Evolutionary conservation across 1,140 invertebrate genomes (phyloP), one percentile per base, ranked within the genome.

Genomic region (Pentalonia nigronervosa): DNA sequence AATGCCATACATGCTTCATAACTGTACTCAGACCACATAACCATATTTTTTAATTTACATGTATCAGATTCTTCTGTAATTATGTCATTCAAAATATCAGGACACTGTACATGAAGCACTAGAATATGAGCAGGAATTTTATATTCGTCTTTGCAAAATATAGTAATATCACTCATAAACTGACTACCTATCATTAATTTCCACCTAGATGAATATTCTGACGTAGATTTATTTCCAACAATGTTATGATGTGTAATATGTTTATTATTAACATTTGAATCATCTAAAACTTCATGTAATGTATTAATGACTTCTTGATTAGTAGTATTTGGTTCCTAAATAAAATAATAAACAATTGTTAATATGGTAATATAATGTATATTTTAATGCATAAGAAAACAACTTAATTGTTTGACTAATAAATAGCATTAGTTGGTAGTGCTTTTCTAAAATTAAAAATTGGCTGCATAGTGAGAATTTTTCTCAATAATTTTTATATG

Each of bases 111-210:
- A 87, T 87, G 56, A 48, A 94, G 53, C 0, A 94, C 94, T 47
- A 94, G 30, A 88, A 91, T 94, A 56, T 94, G 94, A 67, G 93
- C 93, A 91, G 90, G 92, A 93, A 94, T 94, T 60, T 76, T 91
- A 81, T 56, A 87, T 90, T 93, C 92, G 36, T 94, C 93, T 94
- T 94, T 94, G 23, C 91, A 56, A 60, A 76, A 91, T 36, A 94
- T 93, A 20, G 53, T 94, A 7, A 94, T 56, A 90, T 94, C 94
- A 94, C 94, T 94, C 53, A 94, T 86, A 41, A 84, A 56, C 50
- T 93, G 47, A 67, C 94, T 94, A 23, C 93, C 92, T 48, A 94
- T 20, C 92, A 94, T 87, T n/a, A 23, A 91, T 88, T 83, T 84
- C 93, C 94, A 94, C 30, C 92, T 93, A 30, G 88, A n/a, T n/a